Percentiles rank a stretch among this genome's conserved stretches.
phyloP scores from a whole-genome alignment of 2,888 invertebrate genomes.

The Polylopha cassiicola region DNA sequence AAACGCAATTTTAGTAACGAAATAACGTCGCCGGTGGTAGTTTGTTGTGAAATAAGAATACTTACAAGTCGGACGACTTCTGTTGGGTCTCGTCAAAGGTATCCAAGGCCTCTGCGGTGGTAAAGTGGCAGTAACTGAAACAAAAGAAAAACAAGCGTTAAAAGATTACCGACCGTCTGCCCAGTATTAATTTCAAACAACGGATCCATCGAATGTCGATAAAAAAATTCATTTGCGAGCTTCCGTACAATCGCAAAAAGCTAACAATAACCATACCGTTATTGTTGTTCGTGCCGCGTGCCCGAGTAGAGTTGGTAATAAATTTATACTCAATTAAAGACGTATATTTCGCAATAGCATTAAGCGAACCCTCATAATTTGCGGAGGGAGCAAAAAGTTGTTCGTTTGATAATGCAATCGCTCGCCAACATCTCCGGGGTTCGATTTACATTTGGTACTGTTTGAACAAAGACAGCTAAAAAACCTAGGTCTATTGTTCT shows the following conservation, averaged over 20 bases:
- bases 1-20: conserved; percentile 1
- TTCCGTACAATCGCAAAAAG: conserved; percentile 30
- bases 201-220: conserved; percentile 25
- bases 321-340: conserved; percentile 26
- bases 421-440: conserved; percentile 29
- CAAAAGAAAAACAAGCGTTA: conserved; percentile 46
- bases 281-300: conserved; percentile 33
- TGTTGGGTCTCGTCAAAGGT: conserved; percentile 91
- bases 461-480: conserved; percentile 37
- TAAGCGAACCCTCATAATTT: conserved; percentile 26
- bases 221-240: conserved; percentile 34
- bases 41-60: conserved; percentile 40
- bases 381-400: conserved; percentile 31
- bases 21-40: conserved; percentile 1
- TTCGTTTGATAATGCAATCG: conserved; percentile 25
- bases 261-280: conserved; percentile 32
- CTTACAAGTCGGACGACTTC: conserved; percentile 94
- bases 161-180: conserved; percentile 10
- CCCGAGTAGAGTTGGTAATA: conserved; percentile 27
- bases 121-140: conserved; percentile 91
- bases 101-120: conserved; percentile 98
- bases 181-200: conserved; percentile 24
- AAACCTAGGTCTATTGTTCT: conserved; percentile 41
- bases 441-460: conserved; percentile 33
- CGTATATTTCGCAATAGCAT: conserved; percentile 23